phyloP scores from a whole-genome alignment of 2,797 vertebrate species.

The Poeciliopsis presidionis region DNA sequence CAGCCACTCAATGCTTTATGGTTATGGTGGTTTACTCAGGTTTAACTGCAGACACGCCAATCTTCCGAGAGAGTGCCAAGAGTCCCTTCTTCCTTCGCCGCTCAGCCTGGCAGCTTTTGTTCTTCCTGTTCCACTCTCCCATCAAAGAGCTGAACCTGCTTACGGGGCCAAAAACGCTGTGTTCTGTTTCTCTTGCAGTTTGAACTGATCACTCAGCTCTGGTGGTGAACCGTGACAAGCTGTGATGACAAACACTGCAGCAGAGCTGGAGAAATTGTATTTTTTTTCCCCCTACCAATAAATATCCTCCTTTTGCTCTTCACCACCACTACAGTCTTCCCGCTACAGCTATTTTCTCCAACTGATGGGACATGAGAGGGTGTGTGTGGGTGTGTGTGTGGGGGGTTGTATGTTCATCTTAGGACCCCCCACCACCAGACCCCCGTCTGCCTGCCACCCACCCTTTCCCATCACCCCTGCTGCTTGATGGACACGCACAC shows the following conservation, averaged over 20 bases:
- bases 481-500: slow-evolving; percentile 83
- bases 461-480: slow-evolving; percentile 70
- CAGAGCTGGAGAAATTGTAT: slow-evolving; percentile 78
- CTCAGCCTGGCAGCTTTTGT: slow-evolving; percentile 70
- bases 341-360: slow-evolving; percentile 67
- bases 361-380: slow-evolving; percentile 62
- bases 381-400: neutral
- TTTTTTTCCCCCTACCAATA: slow-evolving; percentile 61
- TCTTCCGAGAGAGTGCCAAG: slow-evolving; percentile 45
- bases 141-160: slow-evolving; percentile 80
- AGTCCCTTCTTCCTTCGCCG: slow-evolving; percentile 53
- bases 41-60: slow-evolving; percentile 57
- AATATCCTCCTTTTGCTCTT: slow-evolving; percentile 52
- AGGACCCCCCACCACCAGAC: slow-evolving; percentile 73
- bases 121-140: slow-evolving; percentile 66
- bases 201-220: slow-evolving; percentile 81
- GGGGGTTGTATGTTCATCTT: slow-evolving; percentile 68
- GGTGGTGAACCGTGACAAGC: slow-evolving; percentile 82
- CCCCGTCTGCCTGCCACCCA: slow-evolving; percentile 66
- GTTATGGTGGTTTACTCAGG: slow-evolving; percentile 53
- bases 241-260: slow-evolving; percentile 85
- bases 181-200: slow-evolving; percentile 82
- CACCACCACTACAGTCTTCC: slow-evolving; percentile 61
- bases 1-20: slow-evolving; percentile 12
- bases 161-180: slow-evolving; percentile 79